Conservation (phyloP, 2,888 invertebrate species). For the Caenorhabditis becei region DNA sequence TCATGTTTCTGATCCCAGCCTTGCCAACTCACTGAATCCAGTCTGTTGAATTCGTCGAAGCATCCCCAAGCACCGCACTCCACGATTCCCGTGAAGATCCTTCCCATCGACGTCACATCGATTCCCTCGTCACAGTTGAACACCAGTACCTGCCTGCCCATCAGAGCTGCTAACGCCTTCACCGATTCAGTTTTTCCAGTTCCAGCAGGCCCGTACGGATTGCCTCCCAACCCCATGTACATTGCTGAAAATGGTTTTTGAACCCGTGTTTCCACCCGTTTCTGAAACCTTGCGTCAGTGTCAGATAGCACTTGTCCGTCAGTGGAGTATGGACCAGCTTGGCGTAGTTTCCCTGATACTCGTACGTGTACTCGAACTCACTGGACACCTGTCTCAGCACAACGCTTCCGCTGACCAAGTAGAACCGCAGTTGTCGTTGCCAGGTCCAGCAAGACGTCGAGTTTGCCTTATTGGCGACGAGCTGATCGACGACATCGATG, state of each 20-base stretch:
- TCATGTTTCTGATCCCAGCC: too few relatives aligned
- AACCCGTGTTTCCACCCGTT: neutral
- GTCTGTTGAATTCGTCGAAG: constrained; percentile 98
- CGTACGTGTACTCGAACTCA: constrained; percentile 95
- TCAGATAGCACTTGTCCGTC: constrained; percentile 97
- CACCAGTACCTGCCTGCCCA: constrained; percentile 92
- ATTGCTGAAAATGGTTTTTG: constrained; percentile 85
- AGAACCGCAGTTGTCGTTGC: constrained; percentile 91
- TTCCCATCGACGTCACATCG: constrained; percentile 93
- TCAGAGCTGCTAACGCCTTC: constrained; percentile 89
- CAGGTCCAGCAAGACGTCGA: constrained; percentile 88
- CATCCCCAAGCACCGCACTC: constrained; percentile 96
- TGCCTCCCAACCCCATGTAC: constrained; percentile 96
- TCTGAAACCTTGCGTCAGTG: constrained; percentile 88
- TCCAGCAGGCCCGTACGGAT: constrained; percentile 98
- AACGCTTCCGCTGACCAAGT: constrained; percentile 82
- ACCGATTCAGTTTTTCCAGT: constrained; percentile 99
- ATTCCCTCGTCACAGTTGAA: constrained; percentile 99
- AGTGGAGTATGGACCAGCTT: constrained; percentile 96
- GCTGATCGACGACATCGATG: constrained; percentile 88
- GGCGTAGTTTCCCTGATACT: constrained; percentile 96
- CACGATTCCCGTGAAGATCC: constrained; percentile 94
- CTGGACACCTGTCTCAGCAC: constrained; percentile 93
- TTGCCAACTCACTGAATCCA: constrained; percentile 84
- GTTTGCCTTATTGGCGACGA: constrained; percentile 86